Evolutionary conservation across 2,888 invertebrate species (phyloP).

Genomic region (Coecobrya sp.): DNA sequence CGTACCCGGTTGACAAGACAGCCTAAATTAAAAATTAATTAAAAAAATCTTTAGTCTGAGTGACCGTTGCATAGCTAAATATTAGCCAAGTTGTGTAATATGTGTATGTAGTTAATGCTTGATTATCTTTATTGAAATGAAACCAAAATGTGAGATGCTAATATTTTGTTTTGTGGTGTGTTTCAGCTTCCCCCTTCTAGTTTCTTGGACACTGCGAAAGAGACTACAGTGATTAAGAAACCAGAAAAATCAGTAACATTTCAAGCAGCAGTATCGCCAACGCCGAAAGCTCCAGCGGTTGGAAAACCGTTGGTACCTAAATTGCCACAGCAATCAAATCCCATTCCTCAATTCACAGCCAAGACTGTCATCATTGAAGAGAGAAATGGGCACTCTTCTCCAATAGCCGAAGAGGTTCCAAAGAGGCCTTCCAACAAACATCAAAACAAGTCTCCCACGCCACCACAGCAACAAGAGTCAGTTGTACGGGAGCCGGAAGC

Average conservation of each 20-base stretch:
- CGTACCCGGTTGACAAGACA: slow-evolving; percentile 67
- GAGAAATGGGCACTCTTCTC: slow-evolving; percentile 71
- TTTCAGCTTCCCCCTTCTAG: slow-evolving; percentile 78
- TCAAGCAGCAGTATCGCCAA: slow-evolving; percentile 59
- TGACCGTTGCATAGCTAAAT: neutral
- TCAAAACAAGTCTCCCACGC: slow-evolving; percentile 50
- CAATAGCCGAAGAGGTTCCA: slow-evolving; percentile 33
- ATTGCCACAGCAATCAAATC: slow-evolving; percentile 10
- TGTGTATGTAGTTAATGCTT: slow-evolving; percentile 24
- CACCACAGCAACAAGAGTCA: slow-evolving; percentile 21
- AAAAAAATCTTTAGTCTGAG: neutral
- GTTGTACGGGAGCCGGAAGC: neutral
- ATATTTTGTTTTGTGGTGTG: neutral
- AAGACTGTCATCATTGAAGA: slow-evolving; percentile 83
- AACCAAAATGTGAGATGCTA: neutral
- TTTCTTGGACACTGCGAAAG: slow-evolving; percentile 70
- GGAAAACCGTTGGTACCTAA: slow-evolving; percentile 18
- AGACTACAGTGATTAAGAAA: slow-evolving; percentile 53
- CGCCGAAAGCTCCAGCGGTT: slow-evolving; percentile 39
- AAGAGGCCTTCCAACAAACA: neutral
- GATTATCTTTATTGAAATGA: neutral
- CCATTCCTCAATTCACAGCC: slow-evolving; percentile 69
- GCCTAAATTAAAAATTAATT: slow-evolving; percentile 15
- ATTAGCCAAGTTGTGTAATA: neutral
- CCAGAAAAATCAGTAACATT: slow-evolving; percentile 66